Percentiles rank a stretch among this genome's conserved stretches.
Conservation (phyloP, 2,888 invertebrate genomes). For the Pocota personata region DNA sequence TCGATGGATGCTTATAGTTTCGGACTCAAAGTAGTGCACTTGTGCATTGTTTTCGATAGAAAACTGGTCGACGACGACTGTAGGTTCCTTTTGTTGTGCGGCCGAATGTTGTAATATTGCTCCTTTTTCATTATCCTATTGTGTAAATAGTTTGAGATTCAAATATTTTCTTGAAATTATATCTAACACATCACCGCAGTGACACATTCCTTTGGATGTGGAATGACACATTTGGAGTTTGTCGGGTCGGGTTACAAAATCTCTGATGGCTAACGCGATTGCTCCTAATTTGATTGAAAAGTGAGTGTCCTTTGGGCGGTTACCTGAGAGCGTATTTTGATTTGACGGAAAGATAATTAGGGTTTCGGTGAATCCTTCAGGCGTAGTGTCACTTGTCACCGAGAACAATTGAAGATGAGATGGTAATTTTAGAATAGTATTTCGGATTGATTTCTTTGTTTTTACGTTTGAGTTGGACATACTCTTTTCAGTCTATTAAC, state of each 20-base stretch:
- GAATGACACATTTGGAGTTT: constrained; percentile 52
- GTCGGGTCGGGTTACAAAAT: constrained; percentile 57
- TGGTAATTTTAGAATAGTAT: constrained; percentile 38
- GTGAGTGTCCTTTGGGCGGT: constrained; percentile 61
- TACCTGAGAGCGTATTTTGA: constrained; percentile 65
- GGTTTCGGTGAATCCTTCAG: constrained; percentile 55
- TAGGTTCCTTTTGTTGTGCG: constrained; percentile 53
- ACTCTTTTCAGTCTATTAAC: not conserved
- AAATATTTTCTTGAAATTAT: constrained; percentile 48
- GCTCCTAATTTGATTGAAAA: constrained; percentile 68
- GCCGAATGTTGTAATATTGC: constrained; percentile 68
- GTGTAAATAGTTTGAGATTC: constrained; percentile 43
- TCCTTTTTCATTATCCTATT: constrained; percentile 55
- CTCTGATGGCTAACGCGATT: constrained; percentile 64
- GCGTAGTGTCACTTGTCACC: constrained; percentile 71
- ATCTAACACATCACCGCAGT: constrained; percentile 63
- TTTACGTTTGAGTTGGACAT: not conserved
- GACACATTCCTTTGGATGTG: constrained; percentile 30
- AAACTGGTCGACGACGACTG: constrained; percentile 28
- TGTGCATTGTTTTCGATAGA: constrained; percentile 58
- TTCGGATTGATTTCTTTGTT: constrained; percentile 9
- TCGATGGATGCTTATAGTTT: constrained; percentile 23
- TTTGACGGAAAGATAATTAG: constrained; percentile 71
- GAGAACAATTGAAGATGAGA: constrained; percentile 62
- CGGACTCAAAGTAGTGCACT: constrained; percentile 63